Conservation (phyloP, 2,888 invertebrate genomes). For the Habrosyne pyritoides region DNA sequence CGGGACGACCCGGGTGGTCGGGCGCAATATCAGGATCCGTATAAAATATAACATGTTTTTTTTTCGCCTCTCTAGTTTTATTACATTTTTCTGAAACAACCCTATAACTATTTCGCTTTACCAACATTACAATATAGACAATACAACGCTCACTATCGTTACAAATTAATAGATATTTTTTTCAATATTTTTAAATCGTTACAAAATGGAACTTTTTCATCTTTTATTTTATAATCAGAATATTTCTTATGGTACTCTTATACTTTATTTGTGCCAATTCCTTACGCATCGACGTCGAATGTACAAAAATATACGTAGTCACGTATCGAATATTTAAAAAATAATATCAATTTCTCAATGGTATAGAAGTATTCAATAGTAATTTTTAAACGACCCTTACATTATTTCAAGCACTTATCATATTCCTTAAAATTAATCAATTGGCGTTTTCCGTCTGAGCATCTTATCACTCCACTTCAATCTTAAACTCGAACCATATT, state of each 20-base stretch:
- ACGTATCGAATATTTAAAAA: conserved; percentile 64
- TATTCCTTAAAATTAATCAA: conserved; percentile 67
- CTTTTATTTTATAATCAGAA: conserved; percentile 55
- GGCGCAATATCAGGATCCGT: conserved; percentile 69
- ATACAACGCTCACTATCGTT: conserved; percentile 78
- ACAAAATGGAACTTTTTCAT: conserved; percentile 72
- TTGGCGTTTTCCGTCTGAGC: conserved; percentile 78
- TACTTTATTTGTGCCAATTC: conserved; percentile 74
- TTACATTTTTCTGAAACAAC: conserved; percentile 83
- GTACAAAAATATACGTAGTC: conserved; percentile 79
- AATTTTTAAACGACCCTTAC: conserved; percentile 67
- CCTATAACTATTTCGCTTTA: conserved; percentile 71
- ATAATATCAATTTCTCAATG: conserved; percentile 69
- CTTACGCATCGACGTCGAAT: conserved; percentile 73
- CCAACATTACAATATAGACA: conserved; percentile 79
- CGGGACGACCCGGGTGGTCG: conserved; percentile 29
- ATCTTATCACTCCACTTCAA: conserved; percentile 49
- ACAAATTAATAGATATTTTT: conserved; percentile 63
- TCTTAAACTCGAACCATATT: conserved; percentile 58
- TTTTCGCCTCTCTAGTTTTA: conserved; percentile 71
- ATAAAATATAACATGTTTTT: conserved; percentile 80
- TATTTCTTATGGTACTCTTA: conserved; percentile 55
- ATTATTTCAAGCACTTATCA: conserved; percentile 72
- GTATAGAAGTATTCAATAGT: conserved; percentile 62
- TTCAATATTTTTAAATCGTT: conserved; percentile 64